These are phyloP conservation scores for Actenoides hombroni DNA, from an alignment of 2,113 vertebrate species.

Conservation along the genomic window DNA sequence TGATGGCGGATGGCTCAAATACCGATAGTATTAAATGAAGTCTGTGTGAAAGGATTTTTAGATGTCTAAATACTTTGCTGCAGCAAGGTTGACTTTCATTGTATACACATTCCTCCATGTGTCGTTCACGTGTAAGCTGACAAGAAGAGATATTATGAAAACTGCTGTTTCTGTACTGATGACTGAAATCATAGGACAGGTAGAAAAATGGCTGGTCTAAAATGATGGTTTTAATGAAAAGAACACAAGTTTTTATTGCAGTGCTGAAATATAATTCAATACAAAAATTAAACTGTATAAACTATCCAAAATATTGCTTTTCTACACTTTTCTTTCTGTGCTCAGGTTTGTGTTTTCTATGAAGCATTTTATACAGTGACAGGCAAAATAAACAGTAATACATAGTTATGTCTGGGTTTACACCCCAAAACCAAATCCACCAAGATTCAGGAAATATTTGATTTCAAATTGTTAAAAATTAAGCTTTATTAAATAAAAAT, in stretches of 20 bases:
- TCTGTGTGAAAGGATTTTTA: neutral
- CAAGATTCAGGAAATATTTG: neutral
- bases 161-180: neutral
- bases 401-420: neutral
- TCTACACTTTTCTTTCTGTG: neutral
- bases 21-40: neutral
- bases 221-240: neutral
- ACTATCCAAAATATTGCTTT: neutral
- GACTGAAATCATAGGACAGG: neutral
- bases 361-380: neutral
- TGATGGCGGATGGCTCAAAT: neutral
- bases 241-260: neutral
- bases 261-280: neutral
- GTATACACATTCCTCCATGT: rapidly evolving
- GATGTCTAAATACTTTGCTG: neutral
- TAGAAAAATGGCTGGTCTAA: neutral
- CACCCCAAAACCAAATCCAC: neutral
- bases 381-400: neutral
- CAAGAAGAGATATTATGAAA: neutral
- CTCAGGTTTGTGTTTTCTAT: neutral
- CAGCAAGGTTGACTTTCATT: neutral
- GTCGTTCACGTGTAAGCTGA: neutral
- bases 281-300: neutral
- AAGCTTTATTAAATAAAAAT: neutral
- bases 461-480: neutral